phyloP scores from a whole-genome alignment of 2,888 invertebrate genomes.

The Anorthoa munda region DNA sequence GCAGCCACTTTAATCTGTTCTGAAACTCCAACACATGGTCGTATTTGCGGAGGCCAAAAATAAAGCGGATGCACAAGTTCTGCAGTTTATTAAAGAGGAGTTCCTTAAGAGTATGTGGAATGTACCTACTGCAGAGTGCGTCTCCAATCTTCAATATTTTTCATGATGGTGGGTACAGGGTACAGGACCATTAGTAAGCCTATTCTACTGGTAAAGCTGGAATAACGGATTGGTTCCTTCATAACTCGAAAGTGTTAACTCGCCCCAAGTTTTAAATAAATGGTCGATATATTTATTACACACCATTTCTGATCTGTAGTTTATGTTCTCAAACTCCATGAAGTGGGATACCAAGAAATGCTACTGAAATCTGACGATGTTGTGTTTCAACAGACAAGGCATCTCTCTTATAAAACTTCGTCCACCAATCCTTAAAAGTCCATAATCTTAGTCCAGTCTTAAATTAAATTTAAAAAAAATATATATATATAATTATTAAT shows the following conservation, averaged over 20 bases:
- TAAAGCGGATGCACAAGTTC: too few species aligned
- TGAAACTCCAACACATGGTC: too few species aligned
- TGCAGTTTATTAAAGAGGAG: too few species aligned
- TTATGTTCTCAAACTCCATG: neutral
- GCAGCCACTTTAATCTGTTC: too few species aligned
- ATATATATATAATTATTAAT: too few species aligned
- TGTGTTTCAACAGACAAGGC: neutral
- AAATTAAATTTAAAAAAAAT: too few species aligned
- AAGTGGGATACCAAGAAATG: neutral
- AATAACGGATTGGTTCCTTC: slow-evolving; percentile 1
- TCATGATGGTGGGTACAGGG: neutral
- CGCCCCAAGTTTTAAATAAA: slow-evolving; percentile 1
- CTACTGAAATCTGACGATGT: neutral
- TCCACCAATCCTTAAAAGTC: neutral
- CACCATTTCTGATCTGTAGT: slow-evolving; percentile 3
- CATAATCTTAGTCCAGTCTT: too few species aligned
- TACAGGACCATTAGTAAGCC: slow-evolving; percentile 8
- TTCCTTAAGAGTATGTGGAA: too few species aligned
- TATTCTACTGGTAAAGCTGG: neutral
- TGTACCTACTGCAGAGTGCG: slow-evolving; percentile 11
- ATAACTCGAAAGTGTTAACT: neutral
- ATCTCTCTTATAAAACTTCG: slow-evolving; percentile 1
- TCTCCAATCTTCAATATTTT: neutral
- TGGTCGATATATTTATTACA: slow-evolving; percentile 5
- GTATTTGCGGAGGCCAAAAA: too few species aligned